Evolutionary conservation across 2,797 vertebrate genomes (phyloP).

Genomic region (Pelobates cultripes): DNA sequence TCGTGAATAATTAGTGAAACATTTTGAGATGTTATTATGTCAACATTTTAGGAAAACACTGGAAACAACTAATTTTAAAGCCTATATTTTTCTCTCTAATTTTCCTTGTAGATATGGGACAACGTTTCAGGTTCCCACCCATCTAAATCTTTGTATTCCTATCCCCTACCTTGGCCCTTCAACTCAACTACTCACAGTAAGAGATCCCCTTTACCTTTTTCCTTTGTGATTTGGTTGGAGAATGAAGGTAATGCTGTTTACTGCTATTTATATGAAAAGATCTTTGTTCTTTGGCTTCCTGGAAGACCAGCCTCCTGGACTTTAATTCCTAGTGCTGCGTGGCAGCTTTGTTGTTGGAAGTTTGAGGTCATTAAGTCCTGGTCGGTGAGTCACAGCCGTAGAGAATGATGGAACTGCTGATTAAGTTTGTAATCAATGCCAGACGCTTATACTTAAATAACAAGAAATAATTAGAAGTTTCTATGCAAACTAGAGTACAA

Average conservation of each 20-base stretch:
- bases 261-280: constrained; percentile 24
- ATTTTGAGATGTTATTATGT: no score
- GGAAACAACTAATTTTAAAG: no score
- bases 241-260: neutral
- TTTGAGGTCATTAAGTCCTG: constrained; percentile 17
- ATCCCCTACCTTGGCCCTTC: no score
- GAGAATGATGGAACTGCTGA: neutral
- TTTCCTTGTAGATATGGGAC: no score
- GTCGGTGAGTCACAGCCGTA: constrained; percentile 24
- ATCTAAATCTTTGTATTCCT: no score
- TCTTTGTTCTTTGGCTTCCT: neutral
- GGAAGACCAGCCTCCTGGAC: constrained; percentile 17
- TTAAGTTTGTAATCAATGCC: constrained; percentile 1
- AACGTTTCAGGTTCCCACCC: no score
- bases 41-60: no score
- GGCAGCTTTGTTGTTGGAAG: constrained; percentile 21
- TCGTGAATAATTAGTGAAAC: no score
- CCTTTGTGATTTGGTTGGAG: neutral
- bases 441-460: constrained; percentile 1
- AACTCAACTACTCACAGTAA: neutral
- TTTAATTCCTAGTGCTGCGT: constrained; percentile 42
- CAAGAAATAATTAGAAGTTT: neutral
- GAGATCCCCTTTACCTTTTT: constrained; percentile 21
- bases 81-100: no score
- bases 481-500: no score